These are phyloP conservation scores for Cyclophora punctaria DNA, from an alignment of 2,888 invertebrate genomes.

Conservation along the genomic window DNA sequence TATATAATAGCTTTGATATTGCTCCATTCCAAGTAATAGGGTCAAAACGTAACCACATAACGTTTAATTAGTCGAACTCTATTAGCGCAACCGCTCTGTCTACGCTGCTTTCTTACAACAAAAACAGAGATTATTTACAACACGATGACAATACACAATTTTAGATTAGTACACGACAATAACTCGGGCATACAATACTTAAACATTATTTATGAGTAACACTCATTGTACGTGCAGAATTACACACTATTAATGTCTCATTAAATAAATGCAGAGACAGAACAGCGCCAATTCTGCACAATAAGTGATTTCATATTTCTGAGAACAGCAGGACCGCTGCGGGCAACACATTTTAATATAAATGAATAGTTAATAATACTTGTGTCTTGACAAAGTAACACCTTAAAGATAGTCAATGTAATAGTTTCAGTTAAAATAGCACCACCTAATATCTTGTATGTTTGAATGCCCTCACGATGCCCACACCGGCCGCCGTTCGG, in stretches of 20 bases:
- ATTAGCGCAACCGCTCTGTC: conserved; percentile 6
- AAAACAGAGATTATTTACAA: conserved; percentile 17
- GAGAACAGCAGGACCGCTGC: conserved; percentile 20
- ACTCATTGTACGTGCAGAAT: conserved; percentile 36
- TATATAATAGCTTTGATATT: conserved; percentile 1
- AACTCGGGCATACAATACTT: conserved; percentile 26
- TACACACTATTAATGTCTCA: conserved; percentile 47
- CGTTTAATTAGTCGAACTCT: conserved; percentile 8
- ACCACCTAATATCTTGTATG: conserved; percentile 1
- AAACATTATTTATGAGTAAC: conserved; percentile 25
- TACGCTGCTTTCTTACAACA: conserved; percentile 1
- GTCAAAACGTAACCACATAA: background rate
- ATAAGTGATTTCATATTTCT: conserved; percentile 30
- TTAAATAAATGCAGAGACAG: conserved; percentile 70
- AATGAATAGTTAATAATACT: background rate
- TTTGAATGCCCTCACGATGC: conserved; percentile 7
- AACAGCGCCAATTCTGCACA: conserved; percentile 47
- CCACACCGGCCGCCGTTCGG: conserved; percentile 18
- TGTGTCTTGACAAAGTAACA: no score
- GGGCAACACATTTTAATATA: conserved; percentile 5
- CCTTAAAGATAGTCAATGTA: background rate
- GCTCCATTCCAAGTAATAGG: background rate
- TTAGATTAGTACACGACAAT: conserved; percentile 33
- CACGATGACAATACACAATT: conserved; percentile 28
- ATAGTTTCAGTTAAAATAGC: conserved; percentile 5